Evolutionary conservation across 2,888 invertebrate species (phyloP), one percentile per base, ranked within the genome.

Genomic region (Alcis repandata): DNA sequence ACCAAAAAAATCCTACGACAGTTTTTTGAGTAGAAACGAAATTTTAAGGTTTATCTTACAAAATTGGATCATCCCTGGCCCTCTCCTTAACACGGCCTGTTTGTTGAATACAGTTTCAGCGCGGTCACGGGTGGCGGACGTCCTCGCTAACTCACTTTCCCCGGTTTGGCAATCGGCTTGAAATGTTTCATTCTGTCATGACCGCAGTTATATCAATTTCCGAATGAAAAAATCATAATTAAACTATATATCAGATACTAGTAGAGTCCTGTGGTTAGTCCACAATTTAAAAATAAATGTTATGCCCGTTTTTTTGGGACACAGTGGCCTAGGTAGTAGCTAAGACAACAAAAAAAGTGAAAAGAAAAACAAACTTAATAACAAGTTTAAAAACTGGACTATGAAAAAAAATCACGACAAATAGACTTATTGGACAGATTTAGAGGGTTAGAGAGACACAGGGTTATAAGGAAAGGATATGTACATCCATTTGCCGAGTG

Each of bases 141-240:
- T 79, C 86, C 85, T 86, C 82, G 85, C 73, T 68, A 73, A 73
- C 78, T 77, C 76, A 85, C 87, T 89, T 87, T 88, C 86, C 78
- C 84, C 76, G 63, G 73, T 86, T 85, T 82, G 79, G 83, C 81
- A 84, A 84, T 76, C 77, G 69, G 71, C 70, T 76, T 68, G 69
- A 75, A 77, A 76, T 77, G 70, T 78, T 80, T 79, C 75, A 79
- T 75, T 78, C 74, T 73, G 79, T 77, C 78, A 77, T 74, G 76
- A 80, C 70, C 68, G 70, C 72, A 65, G 73, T 48, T 63, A 60
- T 67, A 61, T 64, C 48, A 58, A 54, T 69, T 60, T 64, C 59
- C 53, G 41, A 63, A 48, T 59, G 33, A 38, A 59, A 63, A 57
- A 53, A 41, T 45, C 53, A 53, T 33, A 57, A 45, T 22, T 43